Conservation (phyloP, 64 coral and sea anemone genomes). For the Orbicella faveolata region DNA sequence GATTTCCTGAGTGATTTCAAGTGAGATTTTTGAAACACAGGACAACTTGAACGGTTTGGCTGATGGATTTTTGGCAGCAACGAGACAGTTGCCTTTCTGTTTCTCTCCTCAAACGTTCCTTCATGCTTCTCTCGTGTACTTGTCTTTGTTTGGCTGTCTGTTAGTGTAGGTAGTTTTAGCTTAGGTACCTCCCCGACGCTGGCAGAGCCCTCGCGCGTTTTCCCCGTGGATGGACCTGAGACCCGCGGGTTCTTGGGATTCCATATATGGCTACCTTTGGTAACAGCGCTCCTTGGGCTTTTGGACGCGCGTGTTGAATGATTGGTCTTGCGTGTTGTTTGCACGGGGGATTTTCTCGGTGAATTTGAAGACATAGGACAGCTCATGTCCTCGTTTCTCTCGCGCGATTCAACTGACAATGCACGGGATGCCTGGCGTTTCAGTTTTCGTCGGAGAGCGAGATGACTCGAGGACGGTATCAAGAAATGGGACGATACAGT, state of each 20-base stretch:
- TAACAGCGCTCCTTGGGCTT: no score
- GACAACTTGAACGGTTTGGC: not conserved
- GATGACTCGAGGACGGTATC: not conserved
- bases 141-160: not conserved
- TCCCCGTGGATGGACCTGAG: not conserved
- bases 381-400: not conserved
- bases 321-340: not conserved
- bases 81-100: not conserved
- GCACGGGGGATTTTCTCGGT: not conserved
- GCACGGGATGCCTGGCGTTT: not conserved
- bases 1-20: not conserved
- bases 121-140: not conserved
- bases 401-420: not conserved
- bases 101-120: not conserved
- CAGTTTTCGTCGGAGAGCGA: not conserved
- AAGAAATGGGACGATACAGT: not conserved
- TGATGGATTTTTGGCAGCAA: not conserved
- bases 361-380: not conserved
- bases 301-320: not conserved
- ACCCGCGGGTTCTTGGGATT: not conserved
- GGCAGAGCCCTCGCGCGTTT: not conserved
- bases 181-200: not conserved
- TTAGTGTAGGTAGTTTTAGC: not conserved
- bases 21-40: not conserved
- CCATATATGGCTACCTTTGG: not conserved